Base-by-base conservation (phyloP, 2,797 vertebrate species). In the Sciurus carolinensis region DNA sequence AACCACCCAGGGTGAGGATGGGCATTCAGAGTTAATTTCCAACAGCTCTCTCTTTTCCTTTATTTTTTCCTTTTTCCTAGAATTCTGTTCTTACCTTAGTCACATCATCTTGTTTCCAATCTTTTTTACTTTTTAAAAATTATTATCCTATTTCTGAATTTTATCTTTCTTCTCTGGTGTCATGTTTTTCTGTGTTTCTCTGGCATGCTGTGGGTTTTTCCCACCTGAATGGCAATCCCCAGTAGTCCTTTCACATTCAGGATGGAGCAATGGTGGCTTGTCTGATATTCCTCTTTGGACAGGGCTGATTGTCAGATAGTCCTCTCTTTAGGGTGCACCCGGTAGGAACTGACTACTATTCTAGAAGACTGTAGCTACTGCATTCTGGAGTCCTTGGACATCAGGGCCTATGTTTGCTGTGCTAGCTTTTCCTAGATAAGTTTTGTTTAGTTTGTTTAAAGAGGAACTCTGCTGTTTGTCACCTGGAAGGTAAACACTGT, bases 381-480 rank as follows among this genome's bases (percentile, higher is more conserved):
- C 2, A 28, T 66, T 79, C 24, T 57, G 14, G 28, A 75, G 64
- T 14, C 36, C 30, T 77, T 59, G 9, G 22, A 7, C 17, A 87
- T 62, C 13, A 87, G 12, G 52, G n/a, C 7, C 18, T 39, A 15
- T 20, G 24, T 42, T 54, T 66, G 11, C 42, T 72, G 10, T 52
- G n/a, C 52, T 50, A 39, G 24, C 52, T 91, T 79, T 84, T 17
- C 30, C n/a, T 20, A 72, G 66, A 8, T 3, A 76, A 44, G 17
- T 28, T 92, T 75, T 18, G 36, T 62, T 91, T 86, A n/a, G 24
- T 87, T 87, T 83, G 22, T 67, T 93, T n/a, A 86, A 62, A 66
- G 7, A 80, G 36, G 66, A 86, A 52, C 14, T 9, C 14, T 87
- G 18, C 8, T 67, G 0, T 36, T 87, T 95, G 79, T 85, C 28